These are phyloP conservation scores for Harmothoe impar DNA, from an alignment of 2,888 invertebrate species.

Conservation along the genomic window DNA sequence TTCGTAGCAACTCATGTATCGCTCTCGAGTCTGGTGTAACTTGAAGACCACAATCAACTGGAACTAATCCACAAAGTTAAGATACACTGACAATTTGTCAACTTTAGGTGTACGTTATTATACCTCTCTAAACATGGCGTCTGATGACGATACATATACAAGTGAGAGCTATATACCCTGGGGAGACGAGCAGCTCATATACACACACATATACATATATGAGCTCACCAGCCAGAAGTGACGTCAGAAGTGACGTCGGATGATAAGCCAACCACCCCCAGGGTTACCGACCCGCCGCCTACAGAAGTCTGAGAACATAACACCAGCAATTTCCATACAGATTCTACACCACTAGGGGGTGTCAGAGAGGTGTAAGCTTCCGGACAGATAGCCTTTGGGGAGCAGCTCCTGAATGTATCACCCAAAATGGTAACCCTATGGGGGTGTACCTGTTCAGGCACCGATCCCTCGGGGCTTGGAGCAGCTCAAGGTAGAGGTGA, in stretches of 20 bases:
- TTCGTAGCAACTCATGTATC: no score
- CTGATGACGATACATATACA: no score
- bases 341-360: background rate
- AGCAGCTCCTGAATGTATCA: background rate
- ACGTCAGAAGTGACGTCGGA: no score
- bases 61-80: no score
- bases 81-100: no score
- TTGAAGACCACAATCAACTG: no score
- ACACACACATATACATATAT: no score
- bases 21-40: no score
- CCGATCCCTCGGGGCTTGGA: background rate
- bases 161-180: no score
- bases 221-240: background rate
- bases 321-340: conserved; percentile 14
- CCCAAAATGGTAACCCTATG: background rate
- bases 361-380: background rate
- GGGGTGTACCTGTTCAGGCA: background rate
- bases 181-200: no score
- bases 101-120: no score
- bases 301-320: background rate
- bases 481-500: background rate
- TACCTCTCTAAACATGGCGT: no score
- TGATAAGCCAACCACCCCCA: background rate
- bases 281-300: background rate
- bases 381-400: background rate